Evolutionary conservation across 1,140 invertebrate species (phyloP).

Genomic region (Pseudomyrmex gracilis): DNA sequence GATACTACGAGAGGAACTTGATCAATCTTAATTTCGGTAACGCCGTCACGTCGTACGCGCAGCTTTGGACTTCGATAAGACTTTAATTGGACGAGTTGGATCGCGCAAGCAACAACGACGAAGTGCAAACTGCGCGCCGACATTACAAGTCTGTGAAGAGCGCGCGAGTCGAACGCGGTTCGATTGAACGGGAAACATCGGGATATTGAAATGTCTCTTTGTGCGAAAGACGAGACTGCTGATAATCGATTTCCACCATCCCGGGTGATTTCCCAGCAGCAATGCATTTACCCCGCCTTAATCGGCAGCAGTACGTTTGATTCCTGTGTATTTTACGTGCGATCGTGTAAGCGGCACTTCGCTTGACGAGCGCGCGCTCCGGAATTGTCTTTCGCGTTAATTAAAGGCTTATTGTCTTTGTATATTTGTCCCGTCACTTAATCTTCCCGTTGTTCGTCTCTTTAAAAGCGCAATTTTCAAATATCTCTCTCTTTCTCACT

Average conservation of each 20-base stretch:
- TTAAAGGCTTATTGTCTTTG: not conserved
- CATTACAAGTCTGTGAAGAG: not conserved
- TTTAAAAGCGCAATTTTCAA: too few relatives aligned
- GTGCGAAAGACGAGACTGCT: not conserved
- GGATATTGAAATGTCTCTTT: conserved; percentile 55
- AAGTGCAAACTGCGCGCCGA: not conserved
- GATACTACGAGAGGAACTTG: not conserved
- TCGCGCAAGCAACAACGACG: not conserved
- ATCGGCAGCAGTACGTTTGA: not conserved
- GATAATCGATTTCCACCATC: conserved; percentile 45
- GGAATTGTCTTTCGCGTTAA: conserved; percentile 1
- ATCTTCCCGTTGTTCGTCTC: too few relatives aligned
- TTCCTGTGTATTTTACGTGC: conserved; percentile 43
- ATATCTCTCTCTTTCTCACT: too few relatives aligned
- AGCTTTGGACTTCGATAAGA: not conserved
- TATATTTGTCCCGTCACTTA: not conserved
- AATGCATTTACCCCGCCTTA: conserved; percentile 18
- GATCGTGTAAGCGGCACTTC: not conserved
- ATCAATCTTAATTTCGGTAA: not conserved
- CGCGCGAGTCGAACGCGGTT: not conserved
- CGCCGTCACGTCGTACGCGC: too few relatives aligned
- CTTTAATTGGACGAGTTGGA: not conserved
- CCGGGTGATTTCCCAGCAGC: not conserved
- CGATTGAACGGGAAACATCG: conserved; percentile 16
- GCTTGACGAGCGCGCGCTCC: not conserved